Conservation (phyloP, 2,113 vertebrate genomes). For the Tachycineta bicolor region DNA sequence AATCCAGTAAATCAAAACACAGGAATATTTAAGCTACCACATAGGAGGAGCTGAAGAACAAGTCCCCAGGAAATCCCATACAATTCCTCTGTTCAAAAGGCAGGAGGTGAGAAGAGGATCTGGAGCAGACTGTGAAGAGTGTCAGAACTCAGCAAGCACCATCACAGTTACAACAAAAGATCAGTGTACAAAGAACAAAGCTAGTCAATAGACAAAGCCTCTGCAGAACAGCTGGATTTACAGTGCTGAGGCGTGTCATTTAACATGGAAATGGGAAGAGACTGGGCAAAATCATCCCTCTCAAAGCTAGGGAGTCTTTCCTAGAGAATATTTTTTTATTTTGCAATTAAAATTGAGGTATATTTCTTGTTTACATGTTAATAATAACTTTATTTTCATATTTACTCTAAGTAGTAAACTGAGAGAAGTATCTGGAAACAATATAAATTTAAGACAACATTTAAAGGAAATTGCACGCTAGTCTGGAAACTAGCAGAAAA, state of each 20-base stretch:
- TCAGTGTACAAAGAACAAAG: not conserved
- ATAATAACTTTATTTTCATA: not conserved
- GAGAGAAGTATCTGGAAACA: not conserved
- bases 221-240: not conserved
- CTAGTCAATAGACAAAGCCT: not conserved
- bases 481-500: not conserved
- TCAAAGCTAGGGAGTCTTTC: not conserved
- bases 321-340: not conserved
- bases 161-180: not conserved
- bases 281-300: not conserved
- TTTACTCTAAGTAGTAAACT: not conserved
- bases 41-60: not conserved
- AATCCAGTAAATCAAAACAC: not conserved
- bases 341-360: not conserved
- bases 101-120: not conserved
- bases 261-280: not conserved
- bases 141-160: not conserved
- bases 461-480: not conserved
- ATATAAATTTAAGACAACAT: not conserved
- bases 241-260: not conserved
- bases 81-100: not conserved
- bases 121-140: not conserved
- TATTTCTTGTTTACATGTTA: not conserved
- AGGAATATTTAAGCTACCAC: not conserved
- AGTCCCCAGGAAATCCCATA: not conserved